Evolutionary conservation across 2,113 vertebrate species (phyloP).

Genomic region (Hippocampus comes): DNA sequence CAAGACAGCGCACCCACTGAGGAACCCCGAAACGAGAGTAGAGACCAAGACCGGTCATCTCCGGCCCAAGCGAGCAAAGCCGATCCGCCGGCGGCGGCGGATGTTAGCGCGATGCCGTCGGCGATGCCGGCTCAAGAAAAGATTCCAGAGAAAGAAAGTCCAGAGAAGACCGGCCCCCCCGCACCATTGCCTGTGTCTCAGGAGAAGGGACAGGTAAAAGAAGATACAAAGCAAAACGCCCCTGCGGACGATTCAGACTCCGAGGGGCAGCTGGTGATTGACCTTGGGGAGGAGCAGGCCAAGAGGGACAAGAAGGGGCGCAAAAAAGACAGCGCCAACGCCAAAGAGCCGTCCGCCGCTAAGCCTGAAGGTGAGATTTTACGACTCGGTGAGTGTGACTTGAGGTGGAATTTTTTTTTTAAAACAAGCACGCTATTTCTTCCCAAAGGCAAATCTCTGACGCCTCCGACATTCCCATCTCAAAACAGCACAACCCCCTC

Average conservation of each 20-base stretch:
- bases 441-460: constrained; percentile 77
- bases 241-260: constrained; percentile 90
- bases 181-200: constrained; percentile 63
- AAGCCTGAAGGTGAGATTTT: constrained; percentile 78
- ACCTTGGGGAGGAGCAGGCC: constrained; percentile 89
- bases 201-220: constrained; percentile 82
- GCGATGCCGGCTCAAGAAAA: constrained; percentile 75
- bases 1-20: constrained; percentile 70
- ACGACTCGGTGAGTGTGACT: neutral
- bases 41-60: constrained; percentile 70
- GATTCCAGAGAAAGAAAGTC: constrained; percentile 75
- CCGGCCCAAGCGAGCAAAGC: constrained; percentile 70
- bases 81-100: constrained; percentile 36
- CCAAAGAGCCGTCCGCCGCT: constrained; percentile 78
- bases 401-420: too few species aligned
- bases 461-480: constrained; percentile 73
- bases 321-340: constrained; percentile 76
- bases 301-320: constrained; percentile 84
- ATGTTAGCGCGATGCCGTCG: constrained; percentile 10
- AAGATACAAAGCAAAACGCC: constrained; percentile 78
- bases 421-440: neutral
- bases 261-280: constrained; percentile 94
- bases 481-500: constrained; percentile 74
- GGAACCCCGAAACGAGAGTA: constrained; percentile 72
- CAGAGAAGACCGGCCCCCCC: constrained; percentile 77